These are phyloP conservation scores for Rhinolophus sinicus DNA, from an alignment of 2,113 vertebrate species.

Conservation along the genomic window DNA sequence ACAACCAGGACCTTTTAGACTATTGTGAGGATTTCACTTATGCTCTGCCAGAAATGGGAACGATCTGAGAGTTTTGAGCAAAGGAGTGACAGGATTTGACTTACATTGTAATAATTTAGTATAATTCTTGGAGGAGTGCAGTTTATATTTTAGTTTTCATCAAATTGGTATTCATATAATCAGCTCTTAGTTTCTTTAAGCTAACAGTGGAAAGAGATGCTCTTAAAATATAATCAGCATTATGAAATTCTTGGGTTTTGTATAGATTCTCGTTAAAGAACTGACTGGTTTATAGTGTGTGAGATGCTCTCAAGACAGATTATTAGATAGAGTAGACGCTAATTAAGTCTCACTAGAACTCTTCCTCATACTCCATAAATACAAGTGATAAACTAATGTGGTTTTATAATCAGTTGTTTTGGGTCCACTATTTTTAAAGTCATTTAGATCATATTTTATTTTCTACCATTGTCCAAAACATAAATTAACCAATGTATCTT, in stretches of 20 bases:
- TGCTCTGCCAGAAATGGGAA: neutral
- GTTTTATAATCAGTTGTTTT: conserved; percentile 24
- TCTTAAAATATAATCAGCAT: conserved; percentile 12
- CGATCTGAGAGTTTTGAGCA: neutral
- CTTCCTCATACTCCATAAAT: neutral
- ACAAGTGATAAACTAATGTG: neutral
- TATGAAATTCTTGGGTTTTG: neutral
- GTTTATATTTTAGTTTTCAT: conserved; percentile 29
- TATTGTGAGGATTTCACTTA: neutral
- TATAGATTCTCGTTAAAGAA: conserved; percentile 35
- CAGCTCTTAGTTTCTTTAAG: conserved; percentile 42
- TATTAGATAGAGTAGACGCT: neutral
- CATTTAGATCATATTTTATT: neutral
- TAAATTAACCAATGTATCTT: neutral
- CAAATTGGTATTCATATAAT: neutral
- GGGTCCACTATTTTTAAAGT: conserved; percentile 1
- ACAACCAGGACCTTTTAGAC: neutral
- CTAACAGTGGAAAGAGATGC: neutral
- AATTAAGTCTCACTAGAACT: neutral
- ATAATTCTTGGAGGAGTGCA: neutral
- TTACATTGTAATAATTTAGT: neutral
- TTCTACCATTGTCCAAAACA: neutral
- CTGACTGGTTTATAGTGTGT: neutral
- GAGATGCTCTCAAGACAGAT: conserved; percentile 20
- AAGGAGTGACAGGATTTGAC: neutral